These are phyloP conservation scores for Physeter macrocephalus DNA, from an alignment of 2,113 vertebrate species.

Conservation along the genomic window DNA sequence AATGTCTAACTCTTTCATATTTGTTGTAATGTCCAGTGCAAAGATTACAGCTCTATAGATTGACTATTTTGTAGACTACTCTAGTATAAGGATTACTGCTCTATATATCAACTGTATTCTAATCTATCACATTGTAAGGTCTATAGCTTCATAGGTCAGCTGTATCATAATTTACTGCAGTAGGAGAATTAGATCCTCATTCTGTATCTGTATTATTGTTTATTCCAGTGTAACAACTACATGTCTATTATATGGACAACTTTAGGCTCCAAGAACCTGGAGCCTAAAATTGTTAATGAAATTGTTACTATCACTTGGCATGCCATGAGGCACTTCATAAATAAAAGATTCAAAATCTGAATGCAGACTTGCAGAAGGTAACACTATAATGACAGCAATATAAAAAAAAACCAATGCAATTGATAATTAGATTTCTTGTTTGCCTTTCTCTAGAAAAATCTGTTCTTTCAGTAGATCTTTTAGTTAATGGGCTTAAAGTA, in stretches of 20 bases:
- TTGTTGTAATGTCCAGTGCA: neutral
- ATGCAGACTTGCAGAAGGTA: neutral
- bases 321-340: neutral
- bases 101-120: neutral
- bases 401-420: neutral
- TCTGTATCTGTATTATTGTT: neutral
- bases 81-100: neutral
- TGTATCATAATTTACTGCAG: neutral
- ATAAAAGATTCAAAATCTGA: conserved; percentile 13
- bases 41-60: neutral
- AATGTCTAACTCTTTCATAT: neutral
- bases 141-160: neutral
- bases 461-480: neutral
- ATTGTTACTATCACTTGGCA: neutral
- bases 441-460: neutral
- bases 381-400: neutral
- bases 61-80: neutral
- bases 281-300: neutral
- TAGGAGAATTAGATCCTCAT: neutral
- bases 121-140: neutral
- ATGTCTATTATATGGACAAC: neutral
- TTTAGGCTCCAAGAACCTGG: neutral
- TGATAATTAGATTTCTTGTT: neutral
- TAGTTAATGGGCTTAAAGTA: neutral
- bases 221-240: neutral